phyloP scores from a whole-genome alignment of 37 sponge, comb jelly and placozoan genomes.

The Chondrilla cf. caribensis region DNA sequence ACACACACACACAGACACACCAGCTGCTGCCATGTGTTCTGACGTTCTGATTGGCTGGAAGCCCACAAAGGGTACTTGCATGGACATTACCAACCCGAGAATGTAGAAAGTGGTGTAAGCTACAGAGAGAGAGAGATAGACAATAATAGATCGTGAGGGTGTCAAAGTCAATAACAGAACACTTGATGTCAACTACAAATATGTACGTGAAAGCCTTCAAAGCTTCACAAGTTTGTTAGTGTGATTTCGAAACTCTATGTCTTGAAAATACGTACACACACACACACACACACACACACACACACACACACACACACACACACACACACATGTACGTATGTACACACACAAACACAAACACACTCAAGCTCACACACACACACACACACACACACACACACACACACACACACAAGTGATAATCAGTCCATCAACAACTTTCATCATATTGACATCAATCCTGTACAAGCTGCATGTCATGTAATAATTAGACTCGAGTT shows the following conservation, averaged over 20 bases:
- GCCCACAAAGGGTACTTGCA: constrained; percentile 99
- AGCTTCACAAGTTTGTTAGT: neutral
- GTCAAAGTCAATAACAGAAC: too few species aligned
- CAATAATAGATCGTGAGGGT: neutral
- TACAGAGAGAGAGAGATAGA: constrained; percentile 17
- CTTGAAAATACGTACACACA: constrained; percentile 1
- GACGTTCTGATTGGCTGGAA: constrained; percentile 98
- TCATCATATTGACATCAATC: neutral
- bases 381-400: constrained; percentile 11
- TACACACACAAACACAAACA: constrained; percentile 1
- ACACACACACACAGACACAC: constrained; percentile 29
- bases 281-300: constrained; percentile 17
- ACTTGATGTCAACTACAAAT: too few species aligned
- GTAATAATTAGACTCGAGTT: too few species aligned
- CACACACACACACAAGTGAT: neutral
- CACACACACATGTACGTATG: neutral
- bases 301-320: constrained; percentile 22
- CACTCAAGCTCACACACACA: constrained; percentile 5
- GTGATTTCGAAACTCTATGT: neutral
- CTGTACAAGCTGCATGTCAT: too few species aligned
- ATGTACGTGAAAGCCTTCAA: neutral
- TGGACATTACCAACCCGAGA: constrained; percentile 91
- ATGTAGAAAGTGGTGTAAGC: constrained; percentile 98
- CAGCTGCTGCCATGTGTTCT: constrained; percentile 99
- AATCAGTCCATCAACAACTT: neutral